Base-by-base conservation (phyloP, 2,888 invertebrate species). In the Cheilosia urbana region DNA sequence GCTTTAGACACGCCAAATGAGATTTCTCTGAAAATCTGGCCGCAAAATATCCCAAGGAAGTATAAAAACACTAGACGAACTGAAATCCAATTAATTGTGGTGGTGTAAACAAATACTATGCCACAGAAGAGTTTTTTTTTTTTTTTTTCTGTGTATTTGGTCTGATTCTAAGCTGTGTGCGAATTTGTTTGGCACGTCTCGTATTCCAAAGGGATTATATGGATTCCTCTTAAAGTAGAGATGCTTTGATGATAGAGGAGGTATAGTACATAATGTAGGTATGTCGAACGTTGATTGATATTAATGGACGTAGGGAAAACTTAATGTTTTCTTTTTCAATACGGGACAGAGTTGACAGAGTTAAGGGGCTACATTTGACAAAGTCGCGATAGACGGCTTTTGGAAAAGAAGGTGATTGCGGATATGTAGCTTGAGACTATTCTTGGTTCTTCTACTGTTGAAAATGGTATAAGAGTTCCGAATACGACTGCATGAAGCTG, bases 171-270 rank as follows among this genome's bases (percentile, higher is more conserved):
- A 84, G 79, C 84, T 66, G 75, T 65, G 60, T 84, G 79, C 75
- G 84, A 84, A 75, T 79, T 79, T 79, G 75, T 79, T 75, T 55
- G 84, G 69, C 84, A 84, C 84, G 84, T 84, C 75, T 76, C 53
- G 69, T 53, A 40, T 42, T 75, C 75, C 60, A 60, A 60, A 40
- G 84, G 75, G 79, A 79, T 84, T 79, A 84, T 68, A 21, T 9
- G 69, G 69, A 79, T 79, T 79, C 65, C 65, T 65, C 40, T 47
- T 27, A 68, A 63, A 53, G 30, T 53, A 51, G 57, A 76, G 63
- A 76, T 45, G 71, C 57, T 49, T 40, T 45, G 63, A 34, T 9
- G 21, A 63, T 13, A 40, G 34, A 63, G 37, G 24, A 15, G 55
- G 49, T 51, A 57, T 6, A 6, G 17, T 47, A 47, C 17, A 47